Conservation (phyloP, 2,888 invertebrate species). For the Herminia tarsipennalis region DNA sequence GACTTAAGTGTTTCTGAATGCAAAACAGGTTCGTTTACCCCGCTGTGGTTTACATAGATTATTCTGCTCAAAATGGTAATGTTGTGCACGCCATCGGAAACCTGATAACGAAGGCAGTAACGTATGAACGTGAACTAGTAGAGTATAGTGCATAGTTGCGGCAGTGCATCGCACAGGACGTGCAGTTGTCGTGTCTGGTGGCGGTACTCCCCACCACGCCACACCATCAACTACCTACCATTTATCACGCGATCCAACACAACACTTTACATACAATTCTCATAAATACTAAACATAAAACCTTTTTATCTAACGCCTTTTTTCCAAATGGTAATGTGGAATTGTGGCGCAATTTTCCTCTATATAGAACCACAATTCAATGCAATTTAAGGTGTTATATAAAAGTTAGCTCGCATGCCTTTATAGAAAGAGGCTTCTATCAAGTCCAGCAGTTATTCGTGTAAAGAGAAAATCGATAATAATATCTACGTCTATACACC, state of each 20-base stretch:
- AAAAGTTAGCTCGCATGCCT: neutral
- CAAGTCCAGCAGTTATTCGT: constrained; percentile 45
- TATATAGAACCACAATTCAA: neutral
- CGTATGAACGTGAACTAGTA: constrained; percentile 57
- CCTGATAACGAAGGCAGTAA: constrained; percentile 59
- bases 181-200: constrained; percentile 17
- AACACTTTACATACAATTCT: constrained; percentile 56
- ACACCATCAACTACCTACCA: constrained; percentile 26
- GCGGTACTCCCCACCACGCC: constrained; percentile 12
- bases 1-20: constrained; percentile 39
- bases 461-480: constrained; percentile 57
- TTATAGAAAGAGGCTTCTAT: constrained; percentile 34
- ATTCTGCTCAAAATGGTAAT: constrained; percentile 43
- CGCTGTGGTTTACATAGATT: constrained; percentile 54
- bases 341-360: too few species aligned
- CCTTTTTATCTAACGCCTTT: constrained; percentile 47
- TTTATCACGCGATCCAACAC: constrained; percentile 57
- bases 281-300: constrained; percentile 55
- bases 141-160: constrained; percentile 27
- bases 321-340: constrained; percentile 37
- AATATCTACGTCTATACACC: constrained; percentile 33
- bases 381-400: neutral
- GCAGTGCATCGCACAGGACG: constrained; percentile 32
- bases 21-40: constrained; percentile 56
- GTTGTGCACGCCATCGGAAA: constrained; percentile 63